These are phyloP conservation scores for Acanthococcus lagerstroemiae DNA, from an alignment of 2,888 invertebrate genomes.

Conservation along the genomic window DNA sequence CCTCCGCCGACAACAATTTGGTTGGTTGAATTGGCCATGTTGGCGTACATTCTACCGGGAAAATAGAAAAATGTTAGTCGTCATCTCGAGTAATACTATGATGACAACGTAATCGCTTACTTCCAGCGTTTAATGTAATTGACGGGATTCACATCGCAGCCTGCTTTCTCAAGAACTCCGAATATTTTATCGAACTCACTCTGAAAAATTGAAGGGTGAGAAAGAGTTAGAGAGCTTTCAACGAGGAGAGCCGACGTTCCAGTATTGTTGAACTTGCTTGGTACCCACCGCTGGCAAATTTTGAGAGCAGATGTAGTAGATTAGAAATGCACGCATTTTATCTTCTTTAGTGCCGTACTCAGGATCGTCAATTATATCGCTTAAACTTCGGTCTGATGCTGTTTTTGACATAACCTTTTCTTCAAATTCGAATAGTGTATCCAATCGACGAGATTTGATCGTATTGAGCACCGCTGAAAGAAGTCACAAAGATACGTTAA, in stretches of 20 bases:
- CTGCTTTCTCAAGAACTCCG: conserved; percentile 62
- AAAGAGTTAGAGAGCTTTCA: neutral
- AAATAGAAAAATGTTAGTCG: conserved; percentile 8
- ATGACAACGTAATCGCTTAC: conserved; percentile 45
- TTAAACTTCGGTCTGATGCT: conserved; percentile 68
- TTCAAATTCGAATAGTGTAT: conserved; percentile 94
- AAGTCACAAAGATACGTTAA: neutral
- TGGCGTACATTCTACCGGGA: conserved; percentile 41
- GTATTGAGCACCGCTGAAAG: conserved; percentile 29
- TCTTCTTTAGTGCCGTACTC: conserved; percentile 82
- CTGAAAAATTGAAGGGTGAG: too few species aligned
- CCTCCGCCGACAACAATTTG: conserved; percentile 70
- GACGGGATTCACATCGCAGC: conserved; percentile 76
- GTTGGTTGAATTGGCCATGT: conserved; percentile 60
- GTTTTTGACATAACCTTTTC: conserved; percentile 92
- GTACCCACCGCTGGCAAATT: conserved; percentile 56
- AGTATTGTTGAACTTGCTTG: neutral
- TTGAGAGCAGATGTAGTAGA: conserved; percentile 77
- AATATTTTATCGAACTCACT: conserved; percentile 76
- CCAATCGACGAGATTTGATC: conserved; percentile 76
- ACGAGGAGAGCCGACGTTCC: neutral
- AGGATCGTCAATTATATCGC: conserved; percentile 77
- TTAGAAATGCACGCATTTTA: conserved; percentile 84
- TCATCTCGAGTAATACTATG: neutral
- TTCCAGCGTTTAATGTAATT: conserved; percentile 90